These are phyloP conservation scores for Melieria omissa DNA, from an alignment of 2,888 invertebrate species.

Conservation along the genomic window DNA sequence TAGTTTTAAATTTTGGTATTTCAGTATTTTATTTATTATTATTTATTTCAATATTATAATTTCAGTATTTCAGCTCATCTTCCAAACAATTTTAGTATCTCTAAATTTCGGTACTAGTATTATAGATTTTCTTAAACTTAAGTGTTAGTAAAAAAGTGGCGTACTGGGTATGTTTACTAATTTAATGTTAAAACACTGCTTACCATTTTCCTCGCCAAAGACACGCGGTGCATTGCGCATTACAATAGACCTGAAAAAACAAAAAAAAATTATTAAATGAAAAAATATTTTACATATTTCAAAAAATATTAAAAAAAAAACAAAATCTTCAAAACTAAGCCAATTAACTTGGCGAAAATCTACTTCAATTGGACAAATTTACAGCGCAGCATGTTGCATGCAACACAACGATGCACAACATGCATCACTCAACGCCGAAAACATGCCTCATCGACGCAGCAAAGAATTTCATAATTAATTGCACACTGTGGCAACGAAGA, in stretches of 20 bases:
- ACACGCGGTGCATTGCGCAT: slow-evolving; percentile 62
- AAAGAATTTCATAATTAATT: slow-evolving; percentile 44
- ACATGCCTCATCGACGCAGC: slow-evolving; percentile 30
- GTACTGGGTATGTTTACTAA: too few species aligned
- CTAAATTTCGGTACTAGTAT: too few species aligned
- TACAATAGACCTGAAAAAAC: slow-evolving; percentile 63
- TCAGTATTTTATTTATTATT: too few species aligned
- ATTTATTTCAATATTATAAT: too few species aligned
- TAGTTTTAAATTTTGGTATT: too few species aligned
- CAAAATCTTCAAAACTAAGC: neutral
- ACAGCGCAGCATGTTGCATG: neutral
- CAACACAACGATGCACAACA: slow-evolving; percentile 18
- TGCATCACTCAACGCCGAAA: slow-evolving; percentile 39
- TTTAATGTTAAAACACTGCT: slow-evolving; percentile 44
- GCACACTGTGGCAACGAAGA: slow-evolving; percentile 38
- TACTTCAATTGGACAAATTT: neutral
- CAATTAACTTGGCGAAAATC: neutral
- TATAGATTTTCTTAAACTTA: too few species aligned
- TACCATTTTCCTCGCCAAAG: slow-evolving; percentile 65
- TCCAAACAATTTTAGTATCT: too few species aligned
- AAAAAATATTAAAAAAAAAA: neutral
- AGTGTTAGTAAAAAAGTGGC: too few species aligned
- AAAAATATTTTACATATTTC: slow-evolving; percentile 2
- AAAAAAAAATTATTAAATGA: slow-evolving; percentile 33
- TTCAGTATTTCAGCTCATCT: too few species aligned